A percentile compares a stretch with the other conserved stretches of the same genome.
phyloP scores from a whole-genome alignment of 2,888 invertebrate genomes.

The Ommatoiulus sabulosus region DNA sequence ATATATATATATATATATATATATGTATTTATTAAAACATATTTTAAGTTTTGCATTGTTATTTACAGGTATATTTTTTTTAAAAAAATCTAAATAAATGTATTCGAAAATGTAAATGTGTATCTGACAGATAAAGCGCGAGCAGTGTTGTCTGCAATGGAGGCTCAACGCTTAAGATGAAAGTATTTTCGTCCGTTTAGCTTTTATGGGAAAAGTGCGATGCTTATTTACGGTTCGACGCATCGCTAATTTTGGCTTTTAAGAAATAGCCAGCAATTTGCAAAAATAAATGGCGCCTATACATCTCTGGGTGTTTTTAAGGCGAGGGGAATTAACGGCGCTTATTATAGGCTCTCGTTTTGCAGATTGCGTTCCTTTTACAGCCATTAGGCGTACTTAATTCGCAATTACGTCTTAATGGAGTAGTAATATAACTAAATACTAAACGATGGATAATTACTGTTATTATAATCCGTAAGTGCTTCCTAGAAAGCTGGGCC shows the following conservation, averaged over 20 bases:
- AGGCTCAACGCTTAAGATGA: not conserved
- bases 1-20: no score
- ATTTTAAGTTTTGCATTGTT: no score
- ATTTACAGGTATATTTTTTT: no score
- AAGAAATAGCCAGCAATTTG: slow-evolving; percentile 28
- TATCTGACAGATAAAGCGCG: no score
- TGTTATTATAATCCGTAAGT: slow-evolving; percentile 27
- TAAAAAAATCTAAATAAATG: no score
- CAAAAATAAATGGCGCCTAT: not conserved
- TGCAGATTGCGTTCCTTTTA: slow-evolving; percentile 3
- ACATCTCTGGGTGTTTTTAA: not conserved
- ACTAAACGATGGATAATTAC: slow-evolving; percentile 22
- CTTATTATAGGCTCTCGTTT: slow-evolving; percentile 15
- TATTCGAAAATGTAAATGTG: no score
- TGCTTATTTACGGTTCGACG: slow-evolving; percentile 34
- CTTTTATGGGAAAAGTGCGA: not conserved
- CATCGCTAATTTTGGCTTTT: slow-evolving; percentile 20
- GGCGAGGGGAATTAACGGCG: not conserved
- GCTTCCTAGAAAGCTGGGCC: not conserved
- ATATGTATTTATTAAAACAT: no score
- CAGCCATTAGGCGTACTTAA: slow-evolving; percentile 27
- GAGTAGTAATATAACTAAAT: slow-evolving; percentile 28
- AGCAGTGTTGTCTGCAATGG: no score
- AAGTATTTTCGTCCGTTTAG: not conserved
- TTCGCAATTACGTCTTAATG: slow-evolving; percentile 27